Evolutionary conservation across 2,888 invertebrate genomes (phyloP).

Genomic region (Tridacna gigas): DNA sequence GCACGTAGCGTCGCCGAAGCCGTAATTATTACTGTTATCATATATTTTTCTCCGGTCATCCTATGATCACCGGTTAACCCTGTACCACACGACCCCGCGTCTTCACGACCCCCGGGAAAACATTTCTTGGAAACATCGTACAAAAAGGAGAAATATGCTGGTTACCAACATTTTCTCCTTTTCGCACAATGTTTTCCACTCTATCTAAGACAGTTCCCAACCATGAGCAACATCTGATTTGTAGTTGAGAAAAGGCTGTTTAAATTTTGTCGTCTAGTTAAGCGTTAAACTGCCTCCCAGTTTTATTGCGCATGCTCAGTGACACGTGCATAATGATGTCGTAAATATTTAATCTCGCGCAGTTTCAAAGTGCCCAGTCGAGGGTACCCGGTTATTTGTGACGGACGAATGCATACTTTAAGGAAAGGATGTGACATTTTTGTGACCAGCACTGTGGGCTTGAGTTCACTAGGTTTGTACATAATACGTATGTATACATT

Average conservation of each 20-base stretch:
- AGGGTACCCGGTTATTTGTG: constrained; percentile 29
- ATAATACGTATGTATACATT: too few relatives aligned
- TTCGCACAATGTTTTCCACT: too few relatives aligned
- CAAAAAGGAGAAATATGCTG: too few relatives aligned
- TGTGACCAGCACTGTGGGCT: not conserved
- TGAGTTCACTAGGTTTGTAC: too few relatives aligned
- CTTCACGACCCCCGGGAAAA: too few relatives aligned
- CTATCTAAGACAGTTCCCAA: too few relatives aligned
- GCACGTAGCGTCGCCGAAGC: constrained; percentile 9
- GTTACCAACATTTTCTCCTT: too few relatives aligned
- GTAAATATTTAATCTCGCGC: constrained; percentile 60
- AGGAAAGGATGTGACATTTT: constrained; percentile 20
- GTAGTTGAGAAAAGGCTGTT: too few relatives aligned
- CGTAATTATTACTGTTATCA: constrained; percentile 22
- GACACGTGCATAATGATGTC: constrained; percentile 50
- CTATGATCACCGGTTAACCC: constrained; percentile 28
- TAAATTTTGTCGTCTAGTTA: too few relatives aligned
- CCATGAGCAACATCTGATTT: too few relatives aligned
- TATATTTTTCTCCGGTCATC: constrained; percentile 19
- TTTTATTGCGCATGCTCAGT: constrained; percentile 42
- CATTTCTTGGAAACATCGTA: too few relatives aligned
- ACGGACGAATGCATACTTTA: constrained; percentile 20
- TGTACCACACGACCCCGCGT: too few relatives aligned
- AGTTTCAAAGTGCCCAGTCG: constrained; percentile 28
- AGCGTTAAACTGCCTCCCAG: constrained; percentile 22